Base-by-base conservation (phyloP, 2,113 vertebrate genomes). In the Catharus minimus region DNA sequence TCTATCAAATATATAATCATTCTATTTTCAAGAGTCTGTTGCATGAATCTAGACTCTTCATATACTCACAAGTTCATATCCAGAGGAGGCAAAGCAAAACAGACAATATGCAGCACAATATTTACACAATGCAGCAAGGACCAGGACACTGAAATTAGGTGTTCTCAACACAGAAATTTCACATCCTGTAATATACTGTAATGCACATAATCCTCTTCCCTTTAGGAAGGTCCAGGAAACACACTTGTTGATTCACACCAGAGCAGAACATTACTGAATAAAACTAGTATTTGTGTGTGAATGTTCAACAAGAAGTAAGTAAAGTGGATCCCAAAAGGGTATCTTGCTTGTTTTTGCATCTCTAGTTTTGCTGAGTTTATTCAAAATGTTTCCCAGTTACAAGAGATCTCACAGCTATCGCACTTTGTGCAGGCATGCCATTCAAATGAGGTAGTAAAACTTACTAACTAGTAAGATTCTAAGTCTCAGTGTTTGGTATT, bases 391-490 rank as follows among this genome's bases (percentile, higher is more conserved):
- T 88, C 47, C 61, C 76, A 73, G 36, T 73, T 80, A 68, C 52
- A 87, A 65, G 46, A 88, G 30, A 62, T 50, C 64, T 90, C 80
- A 60, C 74, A 82, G 62, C 74, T 76, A 85, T 71, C 92, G 79
- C 18, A 65, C 41, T 85, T 75, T 61, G 57, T 33, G 47, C 46
- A 60, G 94, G 74, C 32, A 93, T 92, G 71, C 68, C 81, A 91
- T 82, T 84, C 1, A 18, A 82, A 92, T 89, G 83, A 90, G 85
- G 89, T 88, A 89, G 89, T 89, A 84, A 95, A 96, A 88, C 61
- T 66, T 85, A 89, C 77, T 26, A 77, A 84, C 43, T 41, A 84
- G 50, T 36, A 73, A 69, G 65, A 75, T 38, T 82, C 91, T 84
- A 77, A 72, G 62, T 85, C 90, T 93, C 49, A 21, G 49, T 88